These are phyloP conservation scores for Lymantria dispar DNA, from an alignment of 2,888 invertebrate genomes.

Conservation along the genomic window DNA sequence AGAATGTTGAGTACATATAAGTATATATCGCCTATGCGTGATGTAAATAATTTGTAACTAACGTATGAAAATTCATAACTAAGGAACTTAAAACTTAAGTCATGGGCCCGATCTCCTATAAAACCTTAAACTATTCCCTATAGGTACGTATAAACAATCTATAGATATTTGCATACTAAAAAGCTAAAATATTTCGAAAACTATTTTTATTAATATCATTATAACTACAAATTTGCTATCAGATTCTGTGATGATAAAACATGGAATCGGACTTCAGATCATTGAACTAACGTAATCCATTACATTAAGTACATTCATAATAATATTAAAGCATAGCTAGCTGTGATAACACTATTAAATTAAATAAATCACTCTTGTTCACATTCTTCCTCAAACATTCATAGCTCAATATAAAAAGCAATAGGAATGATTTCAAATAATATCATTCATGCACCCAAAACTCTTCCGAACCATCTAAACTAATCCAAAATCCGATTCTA, in stretches of 20 bases:
- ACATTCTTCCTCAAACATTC: slow-evolving; percentile 15
- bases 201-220: slow-evolving; percentile 40
- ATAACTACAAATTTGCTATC: slow-evolving; percentile 45
- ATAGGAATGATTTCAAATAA: slow-evolving; percentile 33
- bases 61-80: slow-evolving; percentile 35
- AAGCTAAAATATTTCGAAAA: slow-evolving; percentile 73
- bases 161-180: slow-evolving; percentile 61
- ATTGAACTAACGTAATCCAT: slow-evolving; percentile 21
- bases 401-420: slow-evolving; percentile 21
- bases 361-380: not conserved
- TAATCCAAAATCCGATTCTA: slow-evolving; percentile 31
- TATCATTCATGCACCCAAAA: slow-evolving; percentile 19
- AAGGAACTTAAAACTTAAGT: slow-evolving; percentile 76
- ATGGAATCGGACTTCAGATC: slow-evolving; percentile 32
- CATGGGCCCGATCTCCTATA: slow-evolving; percentile 78
- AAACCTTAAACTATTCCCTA: slow-evolving; percentile 67
- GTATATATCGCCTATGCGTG: slow-evolving; percentile 36
- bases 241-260: slow-evolving; percentile 36
- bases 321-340: slow-evolving; percentile 33
- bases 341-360: slow-evolving; percentile 26
- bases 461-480: slow-evolving; percentile 11
- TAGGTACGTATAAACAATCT: slow-evolving; percentile 69
- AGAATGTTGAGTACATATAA: slow-evolving; percentile 64
- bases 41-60: slow-evolving; percentile 37
- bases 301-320: slow-evolving; percentile 28